Conservation (phyloP, 2,797 vertebrate genomes). For the Ctenopoma kingsleyae region DNA sequence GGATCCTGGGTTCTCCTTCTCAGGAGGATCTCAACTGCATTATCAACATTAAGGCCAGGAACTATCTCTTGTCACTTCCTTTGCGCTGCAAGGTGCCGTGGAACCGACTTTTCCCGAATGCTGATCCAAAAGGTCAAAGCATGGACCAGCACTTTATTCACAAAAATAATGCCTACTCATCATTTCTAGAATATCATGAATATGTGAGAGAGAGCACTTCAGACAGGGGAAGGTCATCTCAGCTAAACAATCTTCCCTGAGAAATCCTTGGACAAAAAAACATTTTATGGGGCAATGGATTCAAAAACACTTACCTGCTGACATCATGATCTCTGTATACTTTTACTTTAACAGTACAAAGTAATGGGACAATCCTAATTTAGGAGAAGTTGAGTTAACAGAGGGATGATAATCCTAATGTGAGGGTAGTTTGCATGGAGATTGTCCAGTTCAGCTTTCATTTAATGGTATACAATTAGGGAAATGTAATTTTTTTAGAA, state of each 20-base stretch:
- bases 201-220: too few species aligned
- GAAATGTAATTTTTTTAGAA: too few species aligned
- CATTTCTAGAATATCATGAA: background rate
- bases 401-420: too few species aligned
- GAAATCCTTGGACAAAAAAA: too few species aligned
- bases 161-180: background rate
- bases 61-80: constrained; percentile 91
- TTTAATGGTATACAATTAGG: background rate
- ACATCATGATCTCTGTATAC: too few species aligned
- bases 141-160: background rate
- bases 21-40: constrained; percentile 92
- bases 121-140: constrained; percentile 88
- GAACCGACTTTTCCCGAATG: constrained; percentile 89
- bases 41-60: constrained; percentile 93
- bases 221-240: too few species aligned
- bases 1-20: constrained; percentile 91
- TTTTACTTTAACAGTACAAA: too few species aligned
- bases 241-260: too few species aligned
- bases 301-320: too few species aligned
- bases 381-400: too few species aligned
- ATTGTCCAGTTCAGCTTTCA: background rate
- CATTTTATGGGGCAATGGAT: too few species aligned
- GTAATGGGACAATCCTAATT: too few species aligned
- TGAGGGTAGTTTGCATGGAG: background rate
- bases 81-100: constrained; percentile 90